Base-by-base conservation (phyloP, 2,888 invertebrate species). In the Helicoverpa assulta region DNA sequence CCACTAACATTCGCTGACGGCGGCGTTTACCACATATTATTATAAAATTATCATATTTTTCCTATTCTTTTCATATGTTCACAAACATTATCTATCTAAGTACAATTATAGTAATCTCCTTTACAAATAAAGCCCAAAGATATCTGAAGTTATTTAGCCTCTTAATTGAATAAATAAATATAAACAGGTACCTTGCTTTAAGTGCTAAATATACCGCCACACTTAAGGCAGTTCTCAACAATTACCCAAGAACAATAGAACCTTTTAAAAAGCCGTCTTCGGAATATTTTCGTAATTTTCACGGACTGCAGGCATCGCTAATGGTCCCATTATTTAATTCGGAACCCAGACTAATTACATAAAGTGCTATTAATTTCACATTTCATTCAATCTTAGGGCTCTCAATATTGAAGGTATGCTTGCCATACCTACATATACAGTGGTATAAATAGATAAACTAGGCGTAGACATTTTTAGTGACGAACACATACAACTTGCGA, bases 361-460 rank as follows among this genome's bases (percentile, higher is more conserved):
- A 86, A 92, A 92, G 90, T 89, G 92, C 91, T 92, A 91, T 92
- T 92, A 92, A 92, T 91, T 92, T 90, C 87, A 87, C 88, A 91
- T 92, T 90, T 90, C 91, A 87, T 88, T 91, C 89, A 86, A 87
- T 90, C 86, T 85, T 76, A 81, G 86, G 26, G 81, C 82, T 84
- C 86, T 87, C 85, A 85, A 89, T 89, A 88, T 88, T 83, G 84
- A 76, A 83, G 88, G 87, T 83, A 85, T 85, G 85, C 81, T 62
- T 70, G 76, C 76, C 76, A 85, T 80, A 73, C 60, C 26, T 26
- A 26, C 26, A 26, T 70, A 63, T 53, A 26, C 56, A 53, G 83
- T 79, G 76, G 54, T 66, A 55, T 56, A 47, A 47, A n/a, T 47
- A 26, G 14, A 10, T 18, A 26, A 53, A 57, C 55, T 65, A 74